Conservation (phyloP, 2,797 vertebrate genomes). For the Semaprochilodus insignis region DNA sequence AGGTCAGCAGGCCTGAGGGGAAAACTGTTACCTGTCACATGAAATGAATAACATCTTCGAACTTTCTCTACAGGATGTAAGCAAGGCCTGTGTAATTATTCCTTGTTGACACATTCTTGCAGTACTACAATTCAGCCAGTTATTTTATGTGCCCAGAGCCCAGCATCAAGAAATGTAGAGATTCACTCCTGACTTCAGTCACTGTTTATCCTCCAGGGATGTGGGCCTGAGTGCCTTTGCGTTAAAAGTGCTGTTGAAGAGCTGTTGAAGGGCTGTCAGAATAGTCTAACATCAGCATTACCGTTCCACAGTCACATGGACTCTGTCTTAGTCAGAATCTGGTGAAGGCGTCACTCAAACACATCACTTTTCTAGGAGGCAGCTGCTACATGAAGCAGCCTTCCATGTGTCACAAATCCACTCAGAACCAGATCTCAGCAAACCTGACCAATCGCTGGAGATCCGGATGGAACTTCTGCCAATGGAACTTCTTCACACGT, state of each 20-base stretch:
- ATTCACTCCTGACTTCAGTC: slow-evolving; percentile 8
- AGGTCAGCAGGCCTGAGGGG: slow-evolving; percentile 36
- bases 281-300: slow-evolving; percentile 23
- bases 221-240: neutral
- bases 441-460: slow-evolving; percentile 22
- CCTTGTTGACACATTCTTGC: neutral
- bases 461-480: neutral
- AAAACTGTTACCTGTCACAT: slow-evolving; percentile 54
- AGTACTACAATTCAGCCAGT: neutral
- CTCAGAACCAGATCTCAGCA: neutral
- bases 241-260: neutral
- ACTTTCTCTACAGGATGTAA: slow-evolving; percentile 51
- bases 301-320: neutral
- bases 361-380: neutral
- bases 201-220: slow-evolving; percentile 19
- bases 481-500: neutral
- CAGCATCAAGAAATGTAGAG: slow-evolving; percentile 3
- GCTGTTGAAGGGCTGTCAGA: slow-evolving; percentile 20
- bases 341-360: slow-evolving; percentile 10
- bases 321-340: slow-evolving; percentile 13
- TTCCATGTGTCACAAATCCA: slow-evolving; percentile 7
- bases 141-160: slow-evolving; percentile 10
- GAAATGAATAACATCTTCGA: slow-evolving; percentile 63
- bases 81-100: slow-evolving; percentile 45
- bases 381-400: neutral